Conservation (phyloP, 2,888 invertebrate genomes). For the Melinopterus prodromus region DNA sequence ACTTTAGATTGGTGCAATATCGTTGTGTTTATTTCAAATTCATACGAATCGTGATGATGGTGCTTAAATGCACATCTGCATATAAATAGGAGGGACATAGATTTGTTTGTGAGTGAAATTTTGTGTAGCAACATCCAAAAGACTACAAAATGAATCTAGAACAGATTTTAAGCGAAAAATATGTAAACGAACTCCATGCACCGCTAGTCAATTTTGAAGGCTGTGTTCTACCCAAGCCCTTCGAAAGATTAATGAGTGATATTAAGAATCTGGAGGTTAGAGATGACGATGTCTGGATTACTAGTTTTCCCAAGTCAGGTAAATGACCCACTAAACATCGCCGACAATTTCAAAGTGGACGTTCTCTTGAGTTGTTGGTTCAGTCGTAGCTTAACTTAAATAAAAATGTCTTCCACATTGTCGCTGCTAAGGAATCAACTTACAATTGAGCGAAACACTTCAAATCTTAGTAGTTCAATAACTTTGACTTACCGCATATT, state of each 20-base stretch:
- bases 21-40: no score
- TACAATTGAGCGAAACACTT: no score
- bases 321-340: slow-evolving; percentile 29
- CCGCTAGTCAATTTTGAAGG: slow-evolving; percentile 19
- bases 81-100: background rate
- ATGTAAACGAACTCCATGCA: background rate
- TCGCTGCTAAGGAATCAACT: no score
- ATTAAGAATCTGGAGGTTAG: slow-evolving; percentile 59
- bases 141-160: background rate
- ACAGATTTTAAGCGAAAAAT: slow-evolving; percentile 10
- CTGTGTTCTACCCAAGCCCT: slow-evolving; percentile 6
- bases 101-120: background rate
- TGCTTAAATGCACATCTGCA: no score
- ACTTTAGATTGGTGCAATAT: no score
- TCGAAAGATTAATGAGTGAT: slow-evolving; percentile 39
- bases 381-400: no score
- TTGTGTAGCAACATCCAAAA: background rate
- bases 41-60: no score
- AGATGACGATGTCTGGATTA: slow-evolving; percentile 62
- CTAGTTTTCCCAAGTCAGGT: slow-evolving; percentile 64
- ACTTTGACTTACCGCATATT: background rate
- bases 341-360: background rate
- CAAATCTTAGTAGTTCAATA: no score
- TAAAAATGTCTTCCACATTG: no score
- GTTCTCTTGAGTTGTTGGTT: background rate